These are phyloP conservation scores for Oscarella lobularis DNA, from an alignment of 37 sponge, comb jelly and placozoan species.

Conservation along the genomic window DNA sequence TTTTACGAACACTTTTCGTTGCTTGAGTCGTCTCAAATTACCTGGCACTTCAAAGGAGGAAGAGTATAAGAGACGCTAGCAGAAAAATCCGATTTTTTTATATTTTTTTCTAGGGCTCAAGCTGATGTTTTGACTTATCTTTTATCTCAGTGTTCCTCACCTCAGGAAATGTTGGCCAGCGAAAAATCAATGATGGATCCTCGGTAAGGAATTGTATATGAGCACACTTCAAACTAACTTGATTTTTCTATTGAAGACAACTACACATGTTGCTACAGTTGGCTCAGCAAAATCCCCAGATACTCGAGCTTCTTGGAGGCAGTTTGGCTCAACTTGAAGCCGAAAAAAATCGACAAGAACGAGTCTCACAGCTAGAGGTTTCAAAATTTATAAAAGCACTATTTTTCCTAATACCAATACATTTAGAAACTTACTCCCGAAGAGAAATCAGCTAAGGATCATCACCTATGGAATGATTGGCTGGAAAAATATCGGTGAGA, in stretches of 20 bases:
- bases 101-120: neutral
- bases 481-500: neutral
- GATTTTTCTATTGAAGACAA: too few species aligned
- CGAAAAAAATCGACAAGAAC: neutral
- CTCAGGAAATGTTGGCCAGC: neutral
- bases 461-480: neutral
- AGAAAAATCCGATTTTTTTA: neutral
- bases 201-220: too few species aligned
- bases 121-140: neutral
- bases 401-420: neutral
- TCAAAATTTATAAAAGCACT: neutral
- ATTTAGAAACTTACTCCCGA: neutral
- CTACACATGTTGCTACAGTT: neutral
- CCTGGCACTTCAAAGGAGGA: neutral
- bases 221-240: too few species aligned
- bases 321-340: neutral
- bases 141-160: neutral
- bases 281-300: neutral
- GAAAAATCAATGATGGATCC: too few species aligned
- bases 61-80: neutral
- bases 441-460: neutral
- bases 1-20: constrained; percentile 6
- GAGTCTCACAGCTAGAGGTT: neutral
- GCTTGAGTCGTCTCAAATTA: neutral
- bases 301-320: neutral